These are phyloP conservation scores for Aplysia californica DNA, from an alignment of 1,140 invertebrate species.

Conservation along the genomic window DNA sequence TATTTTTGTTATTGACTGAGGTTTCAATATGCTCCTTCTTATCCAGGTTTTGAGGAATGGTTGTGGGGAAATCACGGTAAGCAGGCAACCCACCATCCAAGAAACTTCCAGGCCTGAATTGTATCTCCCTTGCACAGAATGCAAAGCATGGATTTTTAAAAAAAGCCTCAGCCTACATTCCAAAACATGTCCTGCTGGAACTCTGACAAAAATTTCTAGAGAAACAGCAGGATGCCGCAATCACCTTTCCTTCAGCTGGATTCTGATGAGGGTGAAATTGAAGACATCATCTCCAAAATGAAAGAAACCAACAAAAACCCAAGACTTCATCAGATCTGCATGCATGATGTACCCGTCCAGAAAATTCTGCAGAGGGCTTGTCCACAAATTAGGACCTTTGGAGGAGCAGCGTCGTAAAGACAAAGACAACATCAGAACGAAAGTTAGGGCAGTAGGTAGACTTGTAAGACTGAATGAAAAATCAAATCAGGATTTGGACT, in stretches of 20 bases:
- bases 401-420: conserved; percentile 25
- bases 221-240: conserved; percentile 4
- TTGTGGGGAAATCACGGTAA: not conserved
- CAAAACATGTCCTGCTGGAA: not conserved
- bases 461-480: conserved; percentile 17
- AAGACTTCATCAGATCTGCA: conserved; percentile 16
- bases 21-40: not conserved
- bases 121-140: conserved; percentile 21
- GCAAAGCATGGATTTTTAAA: not conserved
- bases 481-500: not conserved
- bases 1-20: not conserved
- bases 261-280: not conserved
- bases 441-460: conserved; percentile 16
- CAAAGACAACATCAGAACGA: conserved; percentile 27
- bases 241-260: not conserved
- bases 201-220: conserved; percentile 11
- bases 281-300: conserved; percentile 4
- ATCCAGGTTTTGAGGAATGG: conserved; percentile 15
- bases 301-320: conserved; percentile 23
- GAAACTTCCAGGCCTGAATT: not conserved
- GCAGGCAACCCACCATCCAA: not conserved
- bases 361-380: conserved; percentile 1
- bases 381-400: conserved; percentile 11
- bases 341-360: conserved; percentile 15
- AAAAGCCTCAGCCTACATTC: not conserved